A percentile compares a stretch with the other conserved stretches of the same genome.
Evolutionary conservation across 2,888 invertebrate genomes (phyloP).

Genomic region (Heterodera filipjevi): DNA sequence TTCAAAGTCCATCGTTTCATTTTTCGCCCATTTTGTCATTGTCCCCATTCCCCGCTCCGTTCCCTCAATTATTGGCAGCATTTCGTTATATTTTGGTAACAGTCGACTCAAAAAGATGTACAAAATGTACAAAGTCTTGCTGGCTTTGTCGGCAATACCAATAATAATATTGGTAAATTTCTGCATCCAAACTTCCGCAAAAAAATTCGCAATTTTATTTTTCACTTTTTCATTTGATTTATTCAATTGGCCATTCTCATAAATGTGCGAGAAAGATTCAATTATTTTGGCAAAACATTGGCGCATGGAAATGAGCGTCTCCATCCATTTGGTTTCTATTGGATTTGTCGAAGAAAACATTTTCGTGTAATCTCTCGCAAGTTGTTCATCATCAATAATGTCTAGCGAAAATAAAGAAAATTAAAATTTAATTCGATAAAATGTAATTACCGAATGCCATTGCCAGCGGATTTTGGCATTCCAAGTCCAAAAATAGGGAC

Average conservation of each 20-base stretch:
- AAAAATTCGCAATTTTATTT: neutral
- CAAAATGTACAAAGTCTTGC: no score
- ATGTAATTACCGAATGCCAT: neutral
- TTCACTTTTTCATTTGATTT: neutral
- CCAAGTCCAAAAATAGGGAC: neutral
- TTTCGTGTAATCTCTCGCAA: neutral
- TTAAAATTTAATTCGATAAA: no score
- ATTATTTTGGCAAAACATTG: neutral
- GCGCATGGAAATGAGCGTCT: neutral
- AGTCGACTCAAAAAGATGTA: no score
- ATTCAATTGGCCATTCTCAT: no score
- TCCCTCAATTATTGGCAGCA: no score
- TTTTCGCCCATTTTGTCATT: neutral
- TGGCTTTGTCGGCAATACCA: no score
- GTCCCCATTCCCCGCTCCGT: no score
- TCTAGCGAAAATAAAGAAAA: neutral
- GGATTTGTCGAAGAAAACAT: constrained; percentile 7
- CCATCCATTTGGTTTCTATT: neutral
- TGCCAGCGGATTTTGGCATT: neutral
- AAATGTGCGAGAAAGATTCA: neutral
- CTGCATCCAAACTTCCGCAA: neutral
- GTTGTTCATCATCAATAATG: neutral
- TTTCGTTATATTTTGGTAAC: no score
- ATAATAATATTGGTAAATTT: no score
- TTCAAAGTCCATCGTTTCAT: neutral